Base-by-base conservation (phyloP, 2,113 vertebrate species). In the Dissostichus mawsoni region DNA sequence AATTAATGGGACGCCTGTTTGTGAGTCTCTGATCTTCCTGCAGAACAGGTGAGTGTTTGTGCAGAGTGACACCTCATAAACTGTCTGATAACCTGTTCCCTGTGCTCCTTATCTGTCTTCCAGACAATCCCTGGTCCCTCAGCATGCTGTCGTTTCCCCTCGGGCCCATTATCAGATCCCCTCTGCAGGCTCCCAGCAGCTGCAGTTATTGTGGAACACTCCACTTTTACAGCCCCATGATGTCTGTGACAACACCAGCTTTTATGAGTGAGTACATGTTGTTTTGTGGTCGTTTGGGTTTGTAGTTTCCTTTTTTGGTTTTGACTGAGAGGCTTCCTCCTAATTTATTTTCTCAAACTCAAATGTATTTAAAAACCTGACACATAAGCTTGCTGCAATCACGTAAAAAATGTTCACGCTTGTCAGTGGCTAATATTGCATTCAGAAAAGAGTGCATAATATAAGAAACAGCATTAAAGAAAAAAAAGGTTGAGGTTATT, bases 151-250 rank as follows among this genome's bases (percentile, higher is more conserved):
- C 84, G 78, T 90, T 91, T 91, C 89, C 92, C 90, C 84, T 76
- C 79, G 84, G 89, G 90, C 76, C 90, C 83, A 90, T 93, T 93
- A 93, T 93, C 91, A 93, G 91, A 93, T 93, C 78, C 84, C 73
- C 79, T 90, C 75, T 62, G 80, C 65, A 72, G 82, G 79, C 79
- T 87, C 62, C 69, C 77, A 80, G 81, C 83, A 81, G 84, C 91
- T 87, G 87, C 79, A 80, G 84, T 89, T 87, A 89, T 87, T 86
- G 84, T 88, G 41, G 87, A 77, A 83, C 84, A 78, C 47, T 84
- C 67, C 45, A 55, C 82, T 76, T 92, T 89, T 91, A 92, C 74
- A 78, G 81, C 67, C 67, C 69, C 51, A 63, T 80, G 83, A 90
- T 87, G 85, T 85, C 73, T 84, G 84, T 76, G 82, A 90, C 84